Percentiles rank a stretch among this genome's conserved stretches.
Evolutionary conservation across 2,888 invertebrate genomes (phyloP).

Genomic region (Agrotis segetum): DNA sequence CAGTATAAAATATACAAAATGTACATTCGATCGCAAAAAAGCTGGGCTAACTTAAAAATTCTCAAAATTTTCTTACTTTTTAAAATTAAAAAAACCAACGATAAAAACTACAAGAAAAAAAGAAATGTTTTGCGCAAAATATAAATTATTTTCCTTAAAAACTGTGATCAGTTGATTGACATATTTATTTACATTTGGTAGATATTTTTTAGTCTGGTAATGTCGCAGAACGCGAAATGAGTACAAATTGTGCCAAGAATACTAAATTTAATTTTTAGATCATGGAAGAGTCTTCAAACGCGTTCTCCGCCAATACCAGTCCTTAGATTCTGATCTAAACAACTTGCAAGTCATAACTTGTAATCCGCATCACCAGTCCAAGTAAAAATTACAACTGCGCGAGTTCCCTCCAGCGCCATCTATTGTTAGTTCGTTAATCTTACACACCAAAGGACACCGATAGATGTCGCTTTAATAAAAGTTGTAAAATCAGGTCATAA

Average conservation of each 20-base stretch:
- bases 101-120: constrained; percentile 51
- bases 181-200: constrained; percentile 54
- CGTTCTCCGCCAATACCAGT: constrained; percentile 18
- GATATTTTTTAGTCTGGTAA: constrained; percentile 10
- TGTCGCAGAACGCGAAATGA: background rate
- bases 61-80: constrained; percentile 56
- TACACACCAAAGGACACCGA: constrained; percentile 34
- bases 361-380: constrained; percentile 15
- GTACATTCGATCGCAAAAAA: constrained; percentile 69
- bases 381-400: constrained; percentile 26
- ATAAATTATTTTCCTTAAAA: constrained; percentile 39
- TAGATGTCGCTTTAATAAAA: constrained; percentile 38
- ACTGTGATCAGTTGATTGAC: constrained; percentile 50
- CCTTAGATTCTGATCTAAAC: background rate
- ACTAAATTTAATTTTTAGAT: background rate
- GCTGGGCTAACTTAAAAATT: constrained; percentile 59
- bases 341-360: constrained; percentile 29
- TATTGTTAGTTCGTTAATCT: constrained; percentile 18
- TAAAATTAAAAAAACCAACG: constrained; percentile 52
- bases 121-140: constrained; percentile 59
- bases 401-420: constrained; percentile 40
- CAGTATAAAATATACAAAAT: constrained; percentile 75
- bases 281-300: background rate
- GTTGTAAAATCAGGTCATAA: constrained; percentile 33
- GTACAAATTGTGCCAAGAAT: background rate